These are phyloP conservation scores for Sakesphorus luctuosus DNA, from an alignment of 2,113 vertebrate species.

Conservation along the genomic window DNA sequence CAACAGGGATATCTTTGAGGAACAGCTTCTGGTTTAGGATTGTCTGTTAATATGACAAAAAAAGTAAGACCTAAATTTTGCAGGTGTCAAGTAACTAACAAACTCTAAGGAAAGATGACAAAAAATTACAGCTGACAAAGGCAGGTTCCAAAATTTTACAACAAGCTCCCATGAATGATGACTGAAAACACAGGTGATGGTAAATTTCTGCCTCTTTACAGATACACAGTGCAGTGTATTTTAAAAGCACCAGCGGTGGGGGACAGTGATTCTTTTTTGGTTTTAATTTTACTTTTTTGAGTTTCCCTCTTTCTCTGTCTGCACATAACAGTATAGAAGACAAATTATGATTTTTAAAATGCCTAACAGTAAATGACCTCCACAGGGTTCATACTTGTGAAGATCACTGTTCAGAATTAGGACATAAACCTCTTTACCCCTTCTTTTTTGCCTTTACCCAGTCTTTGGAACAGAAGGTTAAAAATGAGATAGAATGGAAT, in stretches of 20 bases:
- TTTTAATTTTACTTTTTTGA: neutral
- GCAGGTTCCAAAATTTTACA: neutral
- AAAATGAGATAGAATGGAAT: neutral
- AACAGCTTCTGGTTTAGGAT: neutral
- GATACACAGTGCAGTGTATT: neutral
- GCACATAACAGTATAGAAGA: neutral
- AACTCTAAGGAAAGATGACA: neutral
- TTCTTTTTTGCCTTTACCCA: neutral
- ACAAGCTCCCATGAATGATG: neutral
- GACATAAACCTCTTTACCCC: neutral
- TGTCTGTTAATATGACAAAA: neutral
- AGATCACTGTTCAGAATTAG: neutral
- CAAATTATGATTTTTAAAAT: neutral
- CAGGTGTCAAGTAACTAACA: neutral
- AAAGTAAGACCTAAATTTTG: neutral
- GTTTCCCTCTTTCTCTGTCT: neutral
- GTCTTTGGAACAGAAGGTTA: neutral
- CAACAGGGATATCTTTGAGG: neutral
- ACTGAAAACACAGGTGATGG: neutral
- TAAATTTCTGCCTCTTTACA: neutral
- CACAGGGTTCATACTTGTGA: neutral
- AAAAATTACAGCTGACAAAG: neutral
- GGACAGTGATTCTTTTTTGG: neutral
- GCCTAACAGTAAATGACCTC: neutral
- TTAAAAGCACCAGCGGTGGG: rapidly evolving